Percentiles rank a stretch among this genome's conserved stretches.
phyloP scores from a whole-genome alignment of 2,888 invertebrate genomes.

The Polydrusus tereticollis region DNA sequence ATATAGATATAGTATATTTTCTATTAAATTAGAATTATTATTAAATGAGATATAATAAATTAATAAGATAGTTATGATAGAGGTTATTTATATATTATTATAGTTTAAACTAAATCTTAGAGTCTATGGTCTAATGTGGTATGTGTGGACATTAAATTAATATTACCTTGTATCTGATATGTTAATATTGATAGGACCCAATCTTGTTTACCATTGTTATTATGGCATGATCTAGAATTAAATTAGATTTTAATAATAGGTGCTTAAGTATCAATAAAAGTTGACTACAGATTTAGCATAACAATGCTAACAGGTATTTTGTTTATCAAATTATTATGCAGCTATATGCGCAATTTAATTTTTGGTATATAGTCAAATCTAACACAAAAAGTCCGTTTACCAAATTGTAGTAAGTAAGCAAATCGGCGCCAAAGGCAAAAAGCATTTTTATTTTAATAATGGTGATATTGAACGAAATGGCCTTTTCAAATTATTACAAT shows the following conservation, averaged over 20 bases:
- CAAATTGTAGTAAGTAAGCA: too few relatives aligned
- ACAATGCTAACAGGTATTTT: background rate
- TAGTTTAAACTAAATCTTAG: conserved; percentile 18
- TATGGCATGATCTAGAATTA: conserved; percentile 14
- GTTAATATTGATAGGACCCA: conserved; percentile 21
- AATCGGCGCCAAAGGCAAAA: too few relatives aligned
- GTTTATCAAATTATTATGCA: background rate
- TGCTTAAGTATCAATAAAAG: background rate
- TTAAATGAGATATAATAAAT: background rate
- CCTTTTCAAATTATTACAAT: too few relatives aligned
- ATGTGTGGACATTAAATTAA: conserved; percentile 30
- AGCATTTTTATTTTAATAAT: too few relatives aligned
- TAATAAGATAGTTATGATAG: conserved; percentile 3
- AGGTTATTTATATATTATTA: conserved; percentile 1
- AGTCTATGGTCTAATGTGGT: conserved; percentile 21
- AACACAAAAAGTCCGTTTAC: too few relatives aligned
- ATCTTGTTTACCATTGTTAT: conserved; percentile 9
- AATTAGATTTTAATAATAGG: conserved; percentile 13
- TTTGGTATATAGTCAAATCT: too few relatives aligned
- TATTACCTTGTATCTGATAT: conserved; percentile 28
- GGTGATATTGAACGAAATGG: too few relatives aligned
- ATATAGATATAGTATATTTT: too few relatives aligned
- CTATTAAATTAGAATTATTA: too few relatives aligned
- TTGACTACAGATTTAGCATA: background rate
- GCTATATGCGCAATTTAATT: background rate